Evolutionary conservation across 2,113 vertebrate genomes (phyloP).

Genomic region (Epinephelus moara): DNA sequence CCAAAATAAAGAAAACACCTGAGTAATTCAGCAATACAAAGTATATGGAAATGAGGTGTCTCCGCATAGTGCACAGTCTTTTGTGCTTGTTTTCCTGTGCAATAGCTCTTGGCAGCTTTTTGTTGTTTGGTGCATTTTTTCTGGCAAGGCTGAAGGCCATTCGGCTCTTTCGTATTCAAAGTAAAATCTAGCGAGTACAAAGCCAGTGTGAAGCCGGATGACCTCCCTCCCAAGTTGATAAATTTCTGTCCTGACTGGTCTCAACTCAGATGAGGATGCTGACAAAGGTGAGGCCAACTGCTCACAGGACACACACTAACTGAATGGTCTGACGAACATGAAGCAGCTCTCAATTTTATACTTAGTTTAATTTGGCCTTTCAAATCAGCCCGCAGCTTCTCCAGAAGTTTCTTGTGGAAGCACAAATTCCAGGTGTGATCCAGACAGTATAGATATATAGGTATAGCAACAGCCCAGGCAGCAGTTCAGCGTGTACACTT

Average conservation of each 20-base stretch:
- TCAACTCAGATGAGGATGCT: not conserved
- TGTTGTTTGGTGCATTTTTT: conserved; percentile 9
- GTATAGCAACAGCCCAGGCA: not conserved
- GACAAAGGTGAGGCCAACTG: not conserved
- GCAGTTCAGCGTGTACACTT: not conserved
- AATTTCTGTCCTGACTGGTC: conserved; percentile 7
- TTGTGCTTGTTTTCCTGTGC: conserved; percentile 41
- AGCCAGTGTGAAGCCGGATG: conserved; percentile 7
- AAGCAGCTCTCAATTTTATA: not conserved
- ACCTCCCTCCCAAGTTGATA: conserved; percentile 11
- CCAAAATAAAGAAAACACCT: conserved; percentile 55
- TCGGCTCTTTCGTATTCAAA: conserved; percentile 66
- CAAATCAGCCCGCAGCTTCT: not conserved
- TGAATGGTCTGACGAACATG: not conserved
- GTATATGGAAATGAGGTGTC: conserved; percentile 53
- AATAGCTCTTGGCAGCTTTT: conserved; percentile 19
- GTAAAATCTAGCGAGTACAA: conserved; percentile 62
- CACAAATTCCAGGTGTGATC: not conserved
- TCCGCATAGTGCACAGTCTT: conserved; percentile 11
- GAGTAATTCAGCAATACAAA: conserved; percentile 53
- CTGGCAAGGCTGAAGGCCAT: conserved; percentile 37
- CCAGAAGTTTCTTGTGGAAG: conserved; percentile 5
- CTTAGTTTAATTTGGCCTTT: not conserved
- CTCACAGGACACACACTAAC: not conserved
- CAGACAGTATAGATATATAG: not conserved